Base-by-base conservation (phyloP, 2,888 invertebrate species). In the Pedicia rivosa region DNA sequence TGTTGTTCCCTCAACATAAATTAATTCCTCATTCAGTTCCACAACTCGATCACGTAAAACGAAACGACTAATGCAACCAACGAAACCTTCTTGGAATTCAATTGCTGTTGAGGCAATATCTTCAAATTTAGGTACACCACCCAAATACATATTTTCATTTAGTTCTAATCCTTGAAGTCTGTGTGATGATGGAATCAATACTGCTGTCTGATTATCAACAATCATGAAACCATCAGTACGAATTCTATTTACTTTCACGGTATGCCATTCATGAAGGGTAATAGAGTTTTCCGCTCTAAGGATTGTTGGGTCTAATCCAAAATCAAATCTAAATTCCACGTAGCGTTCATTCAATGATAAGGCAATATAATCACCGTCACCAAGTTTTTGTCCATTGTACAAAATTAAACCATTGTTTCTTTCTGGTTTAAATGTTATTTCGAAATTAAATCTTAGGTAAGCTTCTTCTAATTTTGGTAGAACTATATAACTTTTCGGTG, bases 371-470 rank as follows among this genome's bases (percentile, higher is more conserved):
- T 94, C 90, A 4, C 83, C 84, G 5, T 70, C 71, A 3, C 65
- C 65, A 10, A 64, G 63, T 39, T 66, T 65, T 49, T 88, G 77
- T 14, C 84, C 83, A 53, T 87, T 90, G 64, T 87, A 95, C 4
- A 95, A 59, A 29, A 94, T 72, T 13, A 61, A 42, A 2, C 77
- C 80, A 50, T 77, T 68, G 30, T 65, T 64, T 35, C 65, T 62
- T 51, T 78, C 76, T 0, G 94, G 88, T 53, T 82, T 86, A 65
- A 95, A 84, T 0, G 88, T 81, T n/a, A 95, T 68, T 56, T 90
- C 84, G 43, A 94, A 78, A 50, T 80, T 81, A 52, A 92, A 86
- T 49, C 75, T 74, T 17, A 75, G 65, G 54, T 82, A 84, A 0
- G 83, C 78, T 46, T 90, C 82, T 7, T 74, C 70, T 9, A 94